phyloP scores from a whole-genome alignment of 2,113 vertebrate species.

The Ceyx cyanopectus region DNA sequence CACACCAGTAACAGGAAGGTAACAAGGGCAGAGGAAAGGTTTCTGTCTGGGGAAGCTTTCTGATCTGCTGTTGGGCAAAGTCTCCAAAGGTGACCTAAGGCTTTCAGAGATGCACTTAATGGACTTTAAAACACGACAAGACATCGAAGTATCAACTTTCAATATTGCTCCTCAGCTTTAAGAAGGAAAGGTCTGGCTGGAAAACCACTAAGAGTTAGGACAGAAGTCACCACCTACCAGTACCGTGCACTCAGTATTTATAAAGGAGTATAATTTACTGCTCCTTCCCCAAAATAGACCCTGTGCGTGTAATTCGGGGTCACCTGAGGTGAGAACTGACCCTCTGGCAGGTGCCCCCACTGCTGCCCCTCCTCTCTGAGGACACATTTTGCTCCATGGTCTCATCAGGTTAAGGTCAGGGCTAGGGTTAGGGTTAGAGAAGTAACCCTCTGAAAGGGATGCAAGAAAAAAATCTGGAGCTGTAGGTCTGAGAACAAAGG shows the following conservation, averaged over 20 bases:
- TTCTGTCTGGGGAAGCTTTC: neutral
- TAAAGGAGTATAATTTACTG: neutral
- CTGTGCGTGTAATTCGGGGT: neutral
- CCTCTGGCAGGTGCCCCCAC: neutral
- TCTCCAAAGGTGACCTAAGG: neutral
- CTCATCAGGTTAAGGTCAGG: neutral
- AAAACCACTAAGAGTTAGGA: neutral
- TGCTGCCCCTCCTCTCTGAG: neutral
- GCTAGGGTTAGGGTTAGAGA: neutral
- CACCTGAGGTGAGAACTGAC: neutral
- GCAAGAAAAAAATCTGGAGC: neutral
- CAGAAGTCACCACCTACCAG: neutral
- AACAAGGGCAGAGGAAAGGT: neutral
- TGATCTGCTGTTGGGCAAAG: neutral
- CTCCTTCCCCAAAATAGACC: neutral
- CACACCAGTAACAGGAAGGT: neutral
- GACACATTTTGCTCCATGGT: accelerated
- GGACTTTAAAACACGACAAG: neutral
- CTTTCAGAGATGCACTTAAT: neutral
- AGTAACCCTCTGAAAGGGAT: neutral
- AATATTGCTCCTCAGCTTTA: neutral
- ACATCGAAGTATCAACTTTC: neutral
- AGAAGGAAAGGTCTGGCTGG: neutral
- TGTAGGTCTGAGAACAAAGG: neutral
- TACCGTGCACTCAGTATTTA: neutral